Evolutionary conservation across 2,113 vertebrate genomes (phyloP).

Genomic region (Tachysurus fulvidraco): DNA sequence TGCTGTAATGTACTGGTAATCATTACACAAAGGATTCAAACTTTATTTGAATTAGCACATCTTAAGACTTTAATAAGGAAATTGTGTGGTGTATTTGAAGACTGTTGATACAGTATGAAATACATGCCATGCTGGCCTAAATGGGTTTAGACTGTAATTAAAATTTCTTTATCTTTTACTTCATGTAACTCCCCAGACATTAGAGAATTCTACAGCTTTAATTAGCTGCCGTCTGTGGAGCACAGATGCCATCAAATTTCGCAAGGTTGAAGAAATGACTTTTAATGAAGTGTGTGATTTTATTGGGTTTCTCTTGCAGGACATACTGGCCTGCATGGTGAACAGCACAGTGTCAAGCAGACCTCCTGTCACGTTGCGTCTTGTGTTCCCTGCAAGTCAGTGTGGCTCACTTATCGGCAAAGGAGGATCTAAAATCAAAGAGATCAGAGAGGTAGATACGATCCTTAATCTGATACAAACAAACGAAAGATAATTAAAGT

Average conservation of each 20-base stretch:
- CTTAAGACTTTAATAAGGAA: constrained; percentile 26
- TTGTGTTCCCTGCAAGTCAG: constrained; percentile 89
- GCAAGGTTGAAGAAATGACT: constrained; percentile 10
- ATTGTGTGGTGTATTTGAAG: not conserved
- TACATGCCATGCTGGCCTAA: constrained; percentile 7
- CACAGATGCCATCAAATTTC: not conserved
- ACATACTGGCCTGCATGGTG: constrained; percentile 87
- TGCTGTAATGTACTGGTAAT: constrained; percentile 12
- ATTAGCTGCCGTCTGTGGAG: constrained; percentile 2
- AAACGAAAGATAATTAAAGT: constrained; percentile 19
- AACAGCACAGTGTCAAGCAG: constrained; percentile 91
- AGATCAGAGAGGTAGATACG: constrained; percentile 87
- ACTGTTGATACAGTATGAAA: constrained; percentile 22
- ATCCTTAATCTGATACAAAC: constrained; percentile 24
- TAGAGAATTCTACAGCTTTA: constrained; percentile 22
- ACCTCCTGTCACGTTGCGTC: constrained; percentile 87
- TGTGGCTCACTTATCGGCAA: constrained; percentile 93
- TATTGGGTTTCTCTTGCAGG: constrained; percentile 66
- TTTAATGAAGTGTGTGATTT: constrained; percentile 23
- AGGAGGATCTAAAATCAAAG: constrained; percentile 94
- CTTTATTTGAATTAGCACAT: constrained; percentile 25
- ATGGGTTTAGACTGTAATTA: constrained; percentile 33
- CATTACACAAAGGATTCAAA: constrained; percentile 20
- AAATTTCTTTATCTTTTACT: constrained; percentile 19
- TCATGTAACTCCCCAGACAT: constrained; percentile 24